These are phyloP conservation scores for Eulimnadia texana DNA, from an alignment of 1,140 invertebrate genomes.

Conservation along the genomic window DNA sequence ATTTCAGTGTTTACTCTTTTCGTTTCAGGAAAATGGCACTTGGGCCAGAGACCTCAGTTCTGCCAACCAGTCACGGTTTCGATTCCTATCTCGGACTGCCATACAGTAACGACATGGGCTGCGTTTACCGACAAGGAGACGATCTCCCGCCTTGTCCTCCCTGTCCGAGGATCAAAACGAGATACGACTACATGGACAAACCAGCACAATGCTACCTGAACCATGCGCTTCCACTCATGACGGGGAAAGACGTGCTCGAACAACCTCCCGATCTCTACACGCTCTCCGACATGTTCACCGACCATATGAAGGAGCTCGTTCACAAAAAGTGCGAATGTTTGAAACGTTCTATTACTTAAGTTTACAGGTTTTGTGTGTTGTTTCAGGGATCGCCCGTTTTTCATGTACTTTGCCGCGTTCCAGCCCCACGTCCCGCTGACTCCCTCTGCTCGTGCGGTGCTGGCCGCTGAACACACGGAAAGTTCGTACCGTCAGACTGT, in stretches of 20 bases:
- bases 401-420: constrained; percentile 18
- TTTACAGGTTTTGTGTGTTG: too few relatives aligned
- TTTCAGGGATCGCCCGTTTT: constrained; percentile 16
- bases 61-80: constrained; percentile 19
- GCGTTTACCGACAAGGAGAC: constrained; percentile 15
- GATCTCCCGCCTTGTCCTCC: constrained; percentile 16
- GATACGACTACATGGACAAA: background rate
- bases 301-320: background rate
- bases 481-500: constrained; percentile 13
- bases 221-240: constrained; percentile 17
- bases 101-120: constrained; percentile 21
- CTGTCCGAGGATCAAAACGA: constrained; percentile 3
- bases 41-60: constrained; percentile 16
- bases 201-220: constrained; percentile 7
- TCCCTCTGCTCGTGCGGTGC: constrained; percentile 4
- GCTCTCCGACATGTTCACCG: constrained; percentile 6
- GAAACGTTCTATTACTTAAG: constrained; percentile 3
- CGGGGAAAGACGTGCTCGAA: constrained; percentile 16
- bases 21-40: constrained; percentile 20
- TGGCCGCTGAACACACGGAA: constrained; percentile 1
- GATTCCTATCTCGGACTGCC: constrained; percentile 19
- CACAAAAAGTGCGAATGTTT: background rate
- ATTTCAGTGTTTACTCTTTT: background rate
- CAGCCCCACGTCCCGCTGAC: constrained; percentile 20
- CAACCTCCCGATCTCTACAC: constrained; percentile 17